A percentile compares a stretch with the other conserved stretches of the same genome.
Evolutionary conservation across 1,140 invertebrate species (phyloP).

Genomic region (Diorhabda elongata): DNA sequence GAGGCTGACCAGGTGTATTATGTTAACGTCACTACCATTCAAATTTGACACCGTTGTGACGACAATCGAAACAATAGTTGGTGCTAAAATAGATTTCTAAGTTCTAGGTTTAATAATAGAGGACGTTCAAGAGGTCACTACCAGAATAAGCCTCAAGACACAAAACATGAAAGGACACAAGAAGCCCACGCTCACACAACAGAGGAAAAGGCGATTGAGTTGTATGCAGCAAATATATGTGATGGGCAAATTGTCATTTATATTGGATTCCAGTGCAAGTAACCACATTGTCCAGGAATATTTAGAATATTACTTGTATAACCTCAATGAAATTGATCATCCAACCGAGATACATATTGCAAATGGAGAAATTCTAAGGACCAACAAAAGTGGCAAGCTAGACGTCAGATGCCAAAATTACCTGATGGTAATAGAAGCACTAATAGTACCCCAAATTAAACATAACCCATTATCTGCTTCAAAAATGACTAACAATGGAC

Average conservation of each 20-base stretch:
- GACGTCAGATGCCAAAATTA: neutral
- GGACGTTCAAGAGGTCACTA: neutral
- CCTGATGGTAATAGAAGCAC: conserved; percentile 32
- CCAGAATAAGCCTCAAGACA: neutral
- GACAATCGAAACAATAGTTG: conserved; percentile 45
- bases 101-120: neutral
- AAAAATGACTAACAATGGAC: no score
- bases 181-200: no score
- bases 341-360: no score
- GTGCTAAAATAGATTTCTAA: neutral
- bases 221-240: conserved; percentile 16
- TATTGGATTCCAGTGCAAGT: neutral
- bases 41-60: conserved; percentile 45
- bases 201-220: conserved; percentile 5
- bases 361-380: conserved; percentile 6
- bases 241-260: conserved; percentile 7
- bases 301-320: conserved; percentile 9
- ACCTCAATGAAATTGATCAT: neutral
- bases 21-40: conserved; percentile 43
- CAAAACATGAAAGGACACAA: neutral
- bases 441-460: conserved; percentile 16
- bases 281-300: conserved; percentile 14
- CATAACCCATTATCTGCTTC: no score
- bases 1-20: conserved; percentile 16
- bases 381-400: no score